Evolutionary conservation across 1,140 invertebrate genomes (phyloP).

Genomic region (Adelges cooleyi): DNA sequence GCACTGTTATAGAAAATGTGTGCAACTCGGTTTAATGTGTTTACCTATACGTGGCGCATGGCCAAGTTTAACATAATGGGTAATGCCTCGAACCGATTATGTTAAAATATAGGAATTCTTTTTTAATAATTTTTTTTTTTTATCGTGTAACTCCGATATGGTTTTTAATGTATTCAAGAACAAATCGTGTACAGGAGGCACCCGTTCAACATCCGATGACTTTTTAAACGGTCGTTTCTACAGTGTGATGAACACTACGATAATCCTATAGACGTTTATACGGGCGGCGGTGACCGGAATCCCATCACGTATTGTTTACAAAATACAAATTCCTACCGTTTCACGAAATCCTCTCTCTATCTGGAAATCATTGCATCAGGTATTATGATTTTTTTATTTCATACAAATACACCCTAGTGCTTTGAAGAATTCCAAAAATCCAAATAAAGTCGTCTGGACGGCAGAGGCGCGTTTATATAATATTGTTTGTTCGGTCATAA

Average conservation of each 20-base stretch:
- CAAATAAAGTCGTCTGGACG: not conserved
- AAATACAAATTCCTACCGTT: conserved; percentile 18
- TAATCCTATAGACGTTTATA: not conserved
- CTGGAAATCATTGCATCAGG: conserved; percentile 8
- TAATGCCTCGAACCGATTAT: too few relatives aligned
- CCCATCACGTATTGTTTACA: not conserved
- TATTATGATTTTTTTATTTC: conserved; percentile 7
- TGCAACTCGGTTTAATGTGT: too few relatives aligned
- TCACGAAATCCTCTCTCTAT: not conserved
- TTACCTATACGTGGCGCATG: too few relatives aligned
- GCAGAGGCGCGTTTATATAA: not conserved
- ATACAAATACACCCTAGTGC: not conserved
- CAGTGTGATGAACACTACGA: not conserved
- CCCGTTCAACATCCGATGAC: too few relatives aligned
- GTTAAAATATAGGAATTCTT: too few relatives aligned
- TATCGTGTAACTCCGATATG: too few relatives aligned
- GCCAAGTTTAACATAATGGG: too few relatives aligned
- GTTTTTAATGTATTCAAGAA: too few relatives aligned
- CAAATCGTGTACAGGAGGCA: too few relatives aligned
- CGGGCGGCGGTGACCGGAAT: not conserved
- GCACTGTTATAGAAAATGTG: too few relatives aligned
- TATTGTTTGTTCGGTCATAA: not conserved
- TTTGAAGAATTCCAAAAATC: conserved; percentile 5
- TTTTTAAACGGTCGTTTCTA: not conserved
- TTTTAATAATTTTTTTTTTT: too few relatives aligned